Percentiles rank a stretch among this genome's conserved stretches.
Conservation (phyloP, 2,888 invertebrate species). For the Eudasyphora cyanicolor region DNA sequence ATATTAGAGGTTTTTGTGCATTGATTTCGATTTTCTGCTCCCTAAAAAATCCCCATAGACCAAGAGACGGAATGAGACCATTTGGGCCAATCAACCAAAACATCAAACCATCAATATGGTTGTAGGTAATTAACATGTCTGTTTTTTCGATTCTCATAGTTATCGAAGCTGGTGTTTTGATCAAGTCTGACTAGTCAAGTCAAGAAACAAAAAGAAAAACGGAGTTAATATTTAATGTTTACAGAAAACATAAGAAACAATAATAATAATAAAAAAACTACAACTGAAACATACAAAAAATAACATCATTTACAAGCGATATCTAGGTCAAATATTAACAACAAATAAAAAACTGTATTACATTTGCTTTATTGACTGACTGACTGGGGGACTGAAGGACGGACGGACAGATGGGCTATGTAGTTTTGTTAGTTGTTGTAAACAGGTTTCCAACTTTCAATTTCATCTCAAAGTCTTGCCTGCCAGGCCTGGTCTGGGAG, state of each 20-base stretch:
- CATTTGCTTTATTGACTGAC: background rate
- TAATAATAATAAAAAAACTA: background rate
- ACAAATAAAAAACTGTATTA: background rate
- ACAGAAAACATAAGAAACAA: conserved; percentile 42
- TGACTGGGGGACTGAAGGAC: background rate
- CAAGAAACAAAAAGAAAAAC: too few species aligned
- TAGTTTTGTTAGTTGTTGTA: conserved; percentile 6
- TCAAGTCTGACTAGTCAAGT: background rate
- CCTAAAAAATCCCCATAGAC: background rate
- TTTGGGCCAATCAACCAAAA: background rate
- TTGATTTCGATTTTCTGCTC: background rate
- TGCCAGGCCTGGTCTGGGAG: conserved; percentile 1
- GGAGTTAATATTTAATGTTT: conserved; percentile 46
- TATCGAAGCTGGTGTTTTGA: background rate
- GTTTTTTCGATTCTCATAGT: background rate
- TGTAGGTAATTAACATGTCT: conserved; percentile 8
- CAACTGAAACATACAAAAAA: conserved; percentile 15
- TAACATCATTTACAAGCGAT: conserved; percentile 54
- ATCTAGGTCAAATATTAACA: conserved; percentile 54
- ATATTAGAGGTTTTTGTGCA: background rate
- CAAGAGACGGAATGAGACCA: background rate
- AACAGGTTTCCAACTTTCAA: conserved; percentile 61
- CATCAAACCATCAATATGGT: background rate
- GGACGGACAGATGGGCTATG: background rate
- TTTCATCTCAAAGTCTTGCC: conserved; percentile 56